Evolutionary conservation across 2,888 invertebrate species (phyloP).

Genomic region (Apodemia duryi): DNA sequence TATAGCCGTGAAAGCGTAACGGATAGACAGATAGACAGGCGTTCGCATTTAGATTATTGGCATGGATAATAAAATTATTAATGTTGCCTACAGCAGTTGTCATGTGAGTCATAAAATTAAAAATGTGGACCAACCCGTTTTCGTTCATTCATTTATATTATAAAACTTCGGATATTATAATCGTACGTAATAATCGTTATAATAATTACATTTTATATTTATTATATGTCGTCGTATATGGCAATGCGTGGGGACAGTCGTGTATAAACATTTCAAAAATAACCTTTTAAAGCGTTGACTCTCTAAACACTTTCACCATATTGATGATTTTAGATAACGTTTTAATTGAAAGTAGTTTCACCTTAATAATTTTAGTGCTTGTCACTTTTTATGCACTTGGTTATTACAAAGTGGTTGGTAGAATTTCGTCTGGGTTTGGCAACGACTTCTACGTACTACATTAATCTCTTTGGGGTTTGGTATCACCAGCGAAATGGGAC

Average conservation of each 20-base stretch:
- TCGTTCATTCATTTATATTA: not conserved
- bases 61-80: too few species aligned
- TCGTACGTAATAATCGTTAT: constrained; percentile 1
- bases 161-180: not conserved
- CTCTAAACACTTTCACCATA: constrained; percentile 10
- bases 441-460: too few species aligned
- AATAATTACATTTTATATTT: not conserved
- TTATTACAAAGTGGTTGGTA: not conserved
- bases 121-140: not conserved
- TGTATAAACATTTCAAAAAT: constrained; percentile 5
- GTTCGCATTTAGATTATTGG: too few species aligned
- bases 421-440: not conserved
- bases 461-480: too few species aligned
- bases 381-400: constrained; percentile 1
- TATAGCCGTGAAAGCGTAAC: too few species aligned
- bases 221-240: not conserved
- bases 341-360: constrained; percentile 11
- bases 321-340: constrained; percentile 9
- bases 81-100: too few species aligned
- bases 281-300: constrained; percentile 3
- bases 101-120: not conserved
- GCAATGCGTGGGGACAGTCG: constrained; percentile 8
- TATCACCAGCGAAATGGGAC: too few species aligned
- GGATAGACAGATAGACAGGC: too few species aligned
- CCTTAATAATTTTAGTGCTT: not conserved